A percentile compares a stretch with the other conserved stretches of the same genome.
phyloP scores from a whole-genome alignment of 1,140 invertebrate species.

The Trypoxylus dichotomus region DNA sequence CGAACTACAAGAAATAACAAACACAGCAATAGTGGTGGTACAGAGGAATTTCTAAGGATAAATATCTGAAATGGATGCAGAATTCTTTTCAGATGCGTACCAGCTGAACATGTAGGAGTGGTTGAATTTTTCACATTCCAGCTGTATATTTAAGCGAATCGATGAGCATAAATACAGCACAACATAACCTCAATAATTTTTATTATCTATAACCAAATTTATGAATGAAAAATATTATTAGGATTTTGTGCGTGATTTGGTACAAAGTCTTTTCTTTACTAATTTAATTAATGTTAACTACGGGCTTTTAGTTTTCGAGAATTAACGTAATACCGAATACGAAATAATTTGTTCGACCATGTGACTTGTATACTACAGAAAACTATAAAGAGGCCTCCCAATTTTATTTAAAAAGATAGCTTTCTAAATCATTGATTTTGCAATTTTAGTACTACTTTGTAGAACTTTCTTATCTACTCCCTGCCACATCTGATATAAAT shows the following conservation, averaged over 20 bases:
- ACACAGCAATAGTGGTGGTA: no score
- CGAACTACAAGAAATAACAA: not conserved
- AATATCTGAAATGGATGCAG: not conserved
- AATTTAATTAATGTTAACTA: no score
- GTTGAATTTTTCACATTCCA: not conserved
- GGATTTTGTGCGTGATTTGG: not conserved
- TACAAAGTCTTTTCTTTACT: no score
- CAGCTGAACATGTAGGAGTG: not conserved
- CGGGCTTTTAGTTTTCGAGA: no score
- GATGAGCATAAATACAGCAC: not conserved
- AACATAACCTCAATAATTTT: not conserved
- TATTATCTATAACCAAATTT: not conserved
- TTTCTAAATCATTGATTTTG: no score
- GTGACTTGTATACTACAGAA: no score
- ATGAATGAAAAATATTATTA: not conserved
- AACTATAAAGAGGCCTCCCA: no score
- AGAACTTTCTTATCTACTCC: not conserved
- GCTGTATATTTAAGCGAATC: not conserved
- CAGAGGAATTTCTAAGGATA: not conserved
- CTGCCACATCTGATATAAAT: not conserved
- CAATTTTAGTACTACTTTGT: no score
- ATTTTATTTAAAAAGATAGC: no score
- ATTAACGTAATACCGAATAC: no score
- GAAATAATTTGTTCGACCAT: no score
- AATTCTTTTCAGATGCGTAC: not conserved